phyloP scores from a whole-genome alignment of 2,888 invertebrate genomes.

The Lycocerus yunnanus region DNA sequence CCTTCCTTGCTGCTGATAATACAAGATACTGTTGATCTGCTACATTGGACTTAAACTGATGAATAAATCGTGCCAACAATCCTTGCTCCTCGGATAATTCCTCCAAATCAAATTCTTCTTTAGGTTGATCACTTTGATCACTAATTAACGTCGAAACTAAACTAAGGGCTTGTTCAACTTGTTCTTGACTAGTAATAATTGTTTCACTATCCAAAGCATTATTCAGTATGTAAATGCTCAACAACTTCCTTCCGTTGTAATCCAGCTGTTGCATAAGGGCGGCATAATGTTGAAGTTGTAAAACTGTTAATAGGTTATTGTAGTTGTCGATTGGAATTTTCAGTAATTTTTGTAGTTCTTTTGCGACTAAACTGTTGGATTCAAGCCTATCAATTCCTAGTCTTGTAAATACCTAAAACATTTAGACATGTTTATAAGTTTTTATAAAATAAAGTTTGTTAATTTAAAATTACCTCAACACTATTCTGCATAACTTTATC shows the following conservation, averaged over 20 bases:
- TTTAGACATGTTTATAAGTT: not conserved
- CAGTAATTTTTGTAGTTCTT: constrained; percentile 89
- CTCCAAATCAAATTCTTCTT: constrained; percentile 77
- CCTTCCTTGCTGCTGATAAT: constrained; percentile 84
- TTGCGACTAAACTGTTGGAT: constrained; percentile 82
- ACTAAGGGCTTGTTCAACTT: constrained; percentile 64
- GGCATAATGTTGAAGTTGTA: constrained; percentile 85
- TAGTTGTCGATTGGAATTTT: constrained; percentile 95
- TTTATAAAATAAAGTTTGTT: not conserved
- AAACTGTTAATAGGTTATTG: constrained; percentile 86
- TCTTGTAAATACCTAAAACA: constrained; percentile 72
- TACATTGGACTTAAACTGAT: constrained; percentile 78
- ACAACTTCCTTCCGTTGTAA: constrained; percentile 80
- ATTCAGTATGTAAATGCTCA: constrained; percentile 87
- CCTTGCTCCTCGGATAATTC: constrained; percentile 97
- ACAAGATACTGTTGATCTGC: constrained; percentile 91
- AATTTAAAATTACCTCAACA: constrained; percentile 57
- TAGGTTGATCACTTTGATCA: constrained; percentile 78
- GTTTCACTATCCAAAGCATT: constrained; percentile 92
- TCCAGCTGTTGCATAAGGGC: constrained; percentile 87
- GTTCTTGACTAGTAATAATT: constrained; percentile 82
- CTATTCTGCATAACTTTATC: constrained; percentile 94
- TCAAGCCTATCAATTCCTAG: constrained; percentile 82
- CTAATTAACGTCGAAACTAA: constrained; percentile 86
- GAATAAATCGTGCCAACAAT: constrained; percentile 85